A percentile compares a stretch with the other conserved stretches of the same genome.
Evolutionary conservation across 1,140 invertebrate genomes (phyloP).

Genomic region (Triops cancriformis): DNA sequence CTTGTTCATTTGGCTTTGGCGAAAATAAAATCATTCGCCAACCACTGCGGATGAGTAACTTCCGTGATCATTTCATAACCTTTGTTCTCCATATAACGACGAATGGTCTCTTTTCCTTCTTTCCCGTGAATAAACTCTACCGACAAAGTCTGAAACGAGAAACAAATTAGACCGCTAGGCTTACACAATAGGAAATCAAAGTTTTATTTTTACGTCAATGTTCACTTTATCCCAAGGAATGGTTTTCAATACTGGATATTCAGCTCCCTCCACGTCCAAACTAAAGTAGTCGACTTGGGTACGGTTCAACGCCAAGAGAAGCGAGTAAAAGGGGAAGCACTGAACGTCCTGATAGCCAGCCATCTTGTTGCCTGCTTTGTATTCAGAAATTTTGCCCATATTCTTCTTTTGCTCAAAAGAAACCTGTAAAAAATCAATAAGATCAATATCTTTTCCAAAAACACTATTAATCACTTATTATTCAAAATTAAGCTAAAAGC

Average conservation of each 20-base stretch:
- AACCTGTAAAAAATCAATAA: slow-evolving; percentile 32
- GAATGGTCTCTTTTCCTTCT: slow-evolving; percentile 36
- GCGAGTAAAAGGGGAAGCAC: slow-evolving; percentile 46
- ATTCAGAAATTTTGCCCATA: slow-evolving; percentile 36
- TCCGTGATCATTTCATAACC: slow-evolving; percentile 39
- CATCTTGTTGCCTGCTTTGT: slow-evolving; percentile 29
- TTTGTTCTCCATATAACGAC: slow-evolving; percentile 37
- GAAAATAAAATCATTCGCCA: slow-evolving; percentile 45
- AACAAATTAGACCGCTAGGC: too few species aligned
- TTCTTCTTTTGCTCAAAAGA: slow-evolving; percentile 39
- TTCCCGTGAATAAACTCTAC: slow-evolving; percentile 41
- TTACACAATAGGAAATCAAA: too few species aligned
- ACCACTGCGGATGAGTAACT: slow-evolving; percentile 37
- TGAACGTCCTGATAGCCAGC: slow-evolving; percentile 39
- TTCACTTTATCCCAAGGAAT: slow-evolving; percentile 46
- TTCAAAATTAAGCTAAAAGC: too few species aligned
- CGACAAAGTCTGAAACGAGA: slow-evolving; percentile 33
- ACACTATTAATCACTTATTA: not conserved
- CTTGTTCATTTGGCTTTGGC: slow-evolving; percentile 33
- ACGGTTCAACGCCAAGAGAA: slow-evolving; percentile 41
- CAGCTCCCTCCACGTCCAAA: slow-evolving; percentile 35
- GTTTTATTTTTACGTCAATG: slow-evolving; percentile 37
- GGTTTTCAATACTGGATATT: slow-evolving; percentile 41
- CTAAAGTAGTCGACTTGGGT: slow-evolving; percentile 35
- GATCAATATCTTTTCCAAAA: not conserved